Evolutionary conservation across 2,797 vertebrate species (phyloP).

Genomic region (Neopelma chrysocephalum): DNA sequence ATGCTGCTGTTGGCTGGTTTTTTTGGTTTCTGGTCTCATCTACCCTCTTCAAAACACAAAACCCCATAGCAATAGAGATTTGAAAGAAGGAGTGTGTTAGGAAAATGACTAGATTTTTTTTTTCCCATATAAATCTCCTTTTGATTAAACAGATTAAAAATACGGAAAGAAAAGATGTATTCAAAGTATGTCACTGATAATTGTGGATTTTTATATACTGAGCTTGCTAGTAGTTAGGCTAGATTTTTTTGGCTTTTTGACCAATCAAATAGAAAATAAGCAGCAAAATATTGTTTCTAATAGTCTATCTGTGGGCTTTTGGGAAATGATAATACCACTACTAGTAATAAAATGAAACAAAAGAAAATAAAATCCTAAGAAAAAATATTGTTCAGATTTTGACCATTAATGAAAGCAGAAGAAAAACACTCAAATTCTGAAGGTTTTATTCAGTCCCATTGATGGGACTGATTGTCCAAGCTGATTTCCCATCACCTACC

Average conservation of each 20-base stretch:
- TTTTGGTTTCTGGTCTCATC: neutral
- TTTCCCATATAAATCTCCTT: neutral
- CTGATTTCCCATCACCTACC: neutral
- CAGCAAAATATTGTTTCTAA: neutral
- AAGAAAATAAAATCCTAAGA: neutral
- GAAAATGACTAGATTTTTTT: neutral
- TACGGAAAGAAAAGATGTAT: neutral
- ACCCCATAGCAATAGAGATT: neutral
- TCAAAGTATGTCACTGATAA: neutral
- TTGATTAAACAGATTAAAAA: neutral
- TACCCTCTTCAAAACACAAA: constrained; percentile 29
- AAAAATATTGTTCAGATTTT: neutral
- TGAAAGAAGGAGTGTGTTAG: neutral
- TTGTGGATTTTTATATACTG: neutral
- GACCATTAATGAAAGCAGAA: neutral
- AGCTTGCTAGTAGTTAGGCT: neutral
- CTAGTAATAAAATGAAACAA: neutral
- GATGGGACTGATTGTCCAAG: neutral
- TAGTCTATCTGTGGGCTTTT: neutral
- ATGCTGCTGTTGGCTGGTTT: neutral
- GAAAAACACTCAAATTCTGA: neutral
- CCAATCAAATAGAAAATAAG: neutral
- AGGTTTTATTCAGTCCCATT: neutral
- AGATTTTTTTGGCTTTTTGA: neutral
- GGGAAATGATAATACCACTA: neutral